These are phyloP conservation scores for Dinocampus coccinellae DNA, from an alignment of 2,888 invertebrate species.

Conservation along the genomic window DNA sequence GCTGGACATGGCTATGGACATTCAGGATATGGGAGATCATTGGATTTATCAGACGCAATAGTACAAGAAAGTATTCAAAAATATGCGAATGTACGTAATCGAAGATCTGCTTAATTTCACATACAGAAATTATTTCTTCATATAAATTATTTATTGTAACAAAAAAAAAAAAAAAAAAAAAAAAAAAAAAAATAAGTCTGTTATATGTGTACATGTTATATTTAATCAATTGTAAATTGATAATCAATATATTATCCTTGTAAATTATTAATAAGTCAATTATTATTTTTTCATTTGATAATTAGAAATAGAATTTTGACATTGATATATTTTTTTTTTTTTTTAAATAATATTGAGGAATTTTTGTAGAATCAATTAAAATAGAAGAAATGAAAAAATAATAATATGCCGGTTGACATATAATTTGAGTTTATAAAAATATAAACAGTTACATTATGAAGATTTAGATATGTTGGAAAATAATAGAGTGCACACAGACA, in stretches of 20 bases:
- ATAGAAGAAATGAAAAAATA: neutral
- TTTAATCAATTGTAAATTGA: constrained; percentile 1
- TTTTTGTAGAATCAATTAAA: neutral
- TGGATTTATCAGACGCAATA: constrained; percentile 66
- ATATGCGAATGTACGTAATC: constrained; percentile 64
- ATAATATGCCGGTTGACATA: constrained; percentile 1
- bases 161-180: no score
- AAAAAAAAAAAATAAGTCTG: neutral
- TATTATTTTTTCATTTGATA: neutral
- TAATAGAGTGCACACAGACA: neutral
- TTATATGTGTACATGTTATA: neutral
- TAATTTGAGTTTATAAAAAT: constrained; percentile 4
- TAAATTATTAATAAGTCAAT: neutral
- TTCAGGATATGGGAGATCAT: constrained; percentile 72
- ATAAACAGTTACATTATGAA: constrained; percentile 32
- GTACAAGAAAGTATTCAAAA: constrained; percentile 65
- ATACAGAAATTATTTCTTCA: constrained; percentile 23
- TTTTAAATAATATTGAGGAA: neutral
- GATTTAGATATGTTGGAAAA: constrained; percentile 1
- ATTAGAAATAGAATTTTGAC: neutral
- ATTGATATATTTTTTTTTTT: neutral
- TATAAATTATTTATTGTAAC: constrained; percentile 23
- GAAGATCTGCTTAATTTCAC: constrained; percentile 54
- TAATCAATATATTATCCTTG: constrained; percentile 13
- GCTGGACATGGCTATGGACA: constrained; percentile 71